A percentile compares a stretch with the other conserved stretches of the same genome.
Evolutionary conservation across 2,113 vertebrate genomes (phyloP).

Genomic region (Etheostoma cragini): DNA sequence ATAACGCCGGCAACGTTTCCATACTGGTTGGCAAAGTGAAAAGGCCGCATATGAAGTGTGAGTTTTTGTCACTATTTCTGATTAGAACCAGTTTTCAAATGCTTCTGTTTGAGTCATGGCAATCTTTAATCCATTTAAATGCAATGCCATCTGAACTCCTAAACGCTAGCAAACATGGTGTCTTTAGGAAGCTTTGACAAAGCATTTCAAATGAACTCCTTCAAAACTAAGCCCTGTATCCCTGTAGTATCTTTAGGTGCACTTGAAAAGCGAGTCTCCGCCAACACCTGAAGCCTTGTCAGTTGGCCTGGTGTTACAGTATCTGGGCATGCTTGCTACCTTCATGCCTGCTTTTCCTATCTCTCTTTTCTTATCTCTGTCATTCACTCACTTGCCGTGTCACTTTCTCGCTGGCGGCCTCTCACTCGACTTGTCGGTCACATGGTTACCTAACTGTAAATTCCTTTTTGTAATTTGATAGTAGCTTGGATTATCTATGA

Average conservation of each 20-base stretch:
- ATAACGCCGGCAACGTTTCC: neutral
- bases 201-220: conserved; percentile 6
- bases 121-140: conserved; percentile 14
- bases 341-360: conserved; percentile 26
- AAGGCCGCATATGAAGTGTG: neutral
- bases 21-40: conserved; percentile 12
- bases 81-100: neutral
- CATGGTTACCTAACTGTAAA: neutral
- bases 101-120: conserved; percentile 10
- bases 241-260: neutral
- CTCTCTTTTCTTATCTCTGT: neutral
- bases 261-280: neutral
- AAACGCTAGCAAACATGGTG: conserved; percentile 32
- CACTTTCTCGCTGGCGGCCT: neutral
- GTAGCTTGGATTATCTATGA: neutral
- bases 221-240: neutral
- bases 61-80: neutral
- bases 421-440: neutral
- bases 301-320: neutral
- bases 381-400: neutral
- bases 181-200: conserved; percentile 17
- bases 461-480: neutral
- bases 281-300: neutral
- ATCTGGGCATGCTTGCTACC: neutral
- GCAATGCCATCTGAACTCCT: conserved; percentile 23